Percentiles rank a stretch among this genome's conserved stretches.
Evolutionary conservation across 1,140 invertebrate genomes (phyloP).

Genomic region (Grapholita molesta): DNA sequence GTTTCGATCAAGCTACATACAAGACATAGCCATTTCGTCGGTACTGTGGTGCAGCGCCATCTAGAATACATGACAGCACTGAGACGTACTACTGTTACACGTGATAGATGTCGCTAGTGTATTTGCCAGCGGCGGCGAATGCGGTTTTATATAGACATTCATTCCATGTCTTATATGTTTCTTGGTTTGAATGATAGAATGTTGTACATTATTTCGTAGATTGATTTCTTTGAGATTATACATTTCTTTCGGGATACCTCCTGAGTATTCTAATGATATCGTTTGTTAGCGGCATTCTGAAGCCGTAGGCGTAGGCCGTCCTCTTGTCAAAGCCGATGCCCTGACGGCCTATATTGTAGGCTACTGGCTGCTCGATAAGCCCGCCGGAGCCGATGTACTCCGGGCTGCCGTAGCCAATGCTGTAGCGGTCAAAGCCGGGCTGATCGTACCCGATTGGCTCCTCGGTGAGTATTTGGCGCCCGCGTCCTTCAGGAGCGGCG

Average conservation of each 20-base stretch:
- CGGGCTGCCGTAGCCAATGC: neutral
- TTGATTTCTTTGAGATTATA: neutral
- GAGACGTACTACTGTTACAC: no score
- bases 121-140: no score
- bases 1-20: no score
- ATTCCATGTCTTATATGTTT: no score
- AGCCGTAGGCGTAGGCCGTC: neutral
- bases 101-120: no score
- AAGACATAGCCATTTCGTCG: no score
- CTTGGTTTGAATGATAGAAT: no score
- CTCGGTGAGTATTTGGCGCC: no score
- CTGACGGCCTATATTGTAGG: neutral
- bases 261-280: neutral
- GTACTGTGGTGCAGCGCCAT: no score
- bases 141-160: no score
- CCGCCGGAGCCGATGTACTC: neutral
- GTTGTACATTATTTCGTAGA: neutral
- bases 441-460: neutral
- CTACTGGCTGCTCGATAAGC: neutral
- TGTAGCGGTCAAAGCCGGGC: neutral
- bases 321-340: constrained; percentile 2
- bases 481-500: no score
- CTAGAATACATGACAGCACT: no score
- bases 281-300: neutral
- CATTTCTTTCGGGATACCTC: neutral